A percentile compares a stretch with the other conserved stretches of the same genome.
phyloP scores from a whole-genome alignment of 2,113 vertebrate species.

The Protobothrops mucrosquamatus region DNA sequence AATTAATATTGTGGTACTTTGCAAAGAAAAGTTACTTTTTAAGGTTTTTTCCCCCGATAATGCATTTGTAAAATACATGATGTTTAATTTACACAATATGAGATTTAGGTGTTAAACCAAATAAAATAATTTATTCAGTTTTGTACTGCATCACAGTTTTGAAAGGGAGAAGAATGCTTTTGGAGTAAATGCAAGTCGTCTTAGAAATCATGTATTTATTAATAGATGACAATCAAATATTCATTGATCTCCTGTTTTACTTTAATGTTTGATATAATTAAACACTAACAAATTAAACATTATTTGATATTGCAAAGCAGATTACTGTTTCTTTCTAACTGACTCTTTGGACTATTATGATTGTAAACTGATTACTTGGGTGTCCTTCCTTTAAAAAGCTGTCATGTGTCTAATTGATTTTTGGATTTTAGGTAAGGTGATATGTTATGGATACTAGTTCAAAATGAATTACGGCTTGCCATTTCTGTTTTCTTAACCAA shows the following conservation, averaged over 20 bases:
- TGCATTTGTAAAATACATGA: neutral
- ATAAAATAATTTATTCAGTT: neutral
- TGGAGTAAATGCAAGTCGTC: neutral
- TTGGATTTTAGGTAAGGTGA: neutral
- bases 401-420: neutral
- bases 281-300: neutral
- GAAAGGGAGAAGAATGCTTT: neutral
- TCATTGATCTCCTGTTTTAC: neutral
- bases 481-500: neutral
- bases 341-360: neutral
- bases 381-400: neutral
- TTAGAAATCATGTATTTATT: neutral
- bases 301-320: neutral
- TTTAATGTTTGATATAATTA: neutral
- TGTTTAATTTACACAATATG: neutral
- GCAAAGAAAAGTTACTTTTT: neutral
- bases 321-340: neutral
- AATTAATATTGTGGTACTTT: neutral
- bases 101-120: neutral
- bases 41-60: neutral
- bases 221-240: neutral
- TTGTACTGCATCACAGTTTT: neutral
- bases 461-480: neutral
- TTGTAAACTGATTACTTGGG: neutral
- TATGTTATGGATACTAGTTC: neutral